Base-by-base conservation (phyloP, 2,113 vertebrate genomes). In the Ovis canadensis region DNA sequence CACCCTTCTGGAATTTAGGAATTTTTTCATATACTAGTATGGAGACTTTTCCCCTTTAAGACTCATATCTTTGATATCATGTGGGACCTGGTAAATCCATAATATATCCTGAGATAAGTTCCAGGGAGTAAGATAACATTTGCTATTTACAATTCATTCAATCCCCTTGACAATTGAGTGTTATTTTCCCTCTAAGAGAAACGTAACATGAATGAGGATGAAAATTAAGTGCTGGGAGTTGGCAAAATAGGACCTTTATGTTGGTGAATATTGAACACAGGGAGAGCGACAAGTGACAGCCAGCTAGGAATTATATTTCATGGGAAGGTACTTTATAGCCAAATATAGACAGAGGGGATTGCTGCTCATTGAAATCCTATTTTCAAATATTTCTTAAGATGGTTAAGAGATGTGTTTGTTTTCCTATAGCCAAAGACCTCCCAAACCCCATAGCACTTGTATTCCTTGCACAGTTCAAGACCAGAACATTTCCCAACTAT, bases 1-100 rank as follows among this genome's bases (percentile, higher is more conserved):
- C 95, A 93, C 96, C 97, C 95, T 98, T 96, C 96, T 98, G 98
- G 98, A 98, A 98, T 98, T 98, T 95, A 98, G 96, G 94, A 96
- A 60, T 96, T 97, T 98, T 98, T 99, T 98, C 55, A 83, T 85
- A 52, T 96, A 88, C n/a, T 81, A 98, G 94, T 93, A 97, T 98
- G 87, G 48, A 94, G 98, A 96, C 97, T 98, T 98, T 94, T 98
- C 93, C 97, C 98, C 89, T 97, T 95, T 95, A 90, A 98, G 95
- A 91, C 85, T 98, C 64, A 54, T 89, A 88, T 93, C 97, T 83
- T 95, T 97, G 98, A 81, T 96, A 95, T 97, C 97, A 97, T 96
- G 64, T 59, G 82, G 96, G 71, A 96, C 88, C 94, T 96, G 12
- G 92, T 96, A 97, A 97, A 50, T 80, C 55, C 87, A 91, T 92